Evolutionary conservation across 2,888 invertebrate genomes (phyloP).

Genomic region (Cyclophora albipunctata): DNA sequence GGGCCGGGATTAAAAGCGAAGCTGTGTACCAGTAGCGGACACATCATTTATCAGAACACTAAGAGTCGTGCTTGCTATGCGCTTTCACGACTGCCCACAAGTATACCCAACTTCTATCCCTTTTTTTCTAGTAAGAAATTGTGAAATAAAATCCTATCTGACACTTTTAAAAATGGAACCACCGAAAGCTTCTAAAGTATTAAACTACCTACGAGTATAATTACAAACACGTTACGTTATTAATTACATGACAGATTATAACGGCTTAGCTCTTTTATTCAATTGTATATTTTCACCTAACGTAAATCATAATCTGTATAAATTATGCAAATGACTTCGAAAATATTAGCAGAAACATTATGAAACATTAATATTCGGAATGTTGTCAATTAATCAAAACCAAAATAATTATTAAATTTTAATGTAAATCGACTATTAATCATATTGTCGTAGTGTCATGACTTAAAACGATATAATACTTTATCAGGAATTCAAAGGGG

Average conservation of each 20-base stretch:
- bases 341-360: too few species aligned
- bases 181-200: too few species aligned
- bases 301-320: too few species aligned
- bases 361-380: conserved; percentile 2
- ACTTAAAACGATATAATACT: conserved; percentile 2
- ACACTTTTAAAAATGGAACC: too few species aligned
- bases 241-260: too few species aligned
- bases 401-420: conserved; percentile 5
- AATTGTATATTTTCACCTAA: too few species aligned
- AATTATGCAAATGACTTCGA: too few species aligned
- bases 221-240: too few species aligned
- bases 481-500: background rate
- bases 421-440: conserved; percentile 6
- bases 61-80: conserved; percentile 37
- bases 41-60: conserved; percentile 70
- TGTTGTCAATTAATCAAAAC: conserved; percentile 3
- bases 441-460: background rate
- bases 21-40: conserved; percentile 64
- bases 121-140: background rate
- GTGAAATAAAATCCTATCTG: too few species aligned
- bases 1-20: conserved; percentile 69
- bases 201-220: too few species aligned
- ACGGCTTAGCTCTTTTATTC: too few species aligned
- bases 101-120: background rate
- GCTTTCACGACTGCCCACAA: conserved; percentile 35